These are phyloP conservation scores for Anoura caudifer DNA, from an alignment of 2,113 vertebrate species.

Conservation along the genomic window DNA sequence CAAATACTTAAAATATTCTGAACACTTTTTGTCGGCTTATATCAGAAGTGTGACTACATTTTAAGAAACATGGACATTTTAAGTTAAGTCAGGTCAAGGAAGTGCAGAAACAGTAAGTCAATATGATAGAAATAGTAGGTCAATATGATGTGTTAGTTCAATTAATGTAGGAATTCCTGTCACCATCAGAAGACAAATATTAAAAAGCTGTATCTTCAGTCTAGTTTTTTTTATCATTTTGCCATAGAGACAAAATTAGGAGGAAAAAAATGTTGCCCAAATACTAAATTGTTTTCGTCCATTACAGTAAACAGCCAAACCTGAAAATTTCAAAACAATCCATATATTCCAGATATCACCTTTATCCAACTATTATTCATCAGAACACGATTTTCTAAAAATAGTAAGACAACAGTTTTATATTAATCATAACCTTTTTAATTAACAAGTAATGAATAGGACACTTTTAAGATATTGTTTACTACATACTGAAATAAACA, in stretches of 20 bases:
- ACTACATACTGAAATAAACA: slow-evolving; percentile 75
- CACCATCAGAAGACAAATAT: slow-evolving; percentile 49
- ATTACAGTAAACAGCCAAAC: slow-evolving; percentile 46
- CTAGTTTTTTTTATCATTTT: slow-evolving; percentile 47
- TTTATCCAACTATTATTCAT: slow-evolving; percentile 54
- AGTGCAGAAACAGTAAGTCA: slow-evolving; percentile 59
- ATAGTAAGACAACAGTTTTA: slow-evolving; percentile 76
- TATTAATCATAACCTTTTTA: slow-evolving; percentile 77
- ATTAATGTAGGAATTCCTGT: slow-evolving; percentile 65
- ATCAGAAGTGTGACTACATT: slow-evolving; percentile 60
- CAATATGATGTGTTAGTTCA: slow-evolving; percentile 69
- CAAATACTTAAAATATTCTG: slow-evolving; percentile 63
- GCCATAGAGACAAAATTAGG: slow-evolving; percentile 30
- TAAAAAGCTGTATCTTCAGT: slow-evolving; percentile 42
- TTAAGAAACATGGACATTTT: slow-evolving; percentile 59
- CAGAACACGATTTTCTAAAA: slow-evolving; percentile 69
- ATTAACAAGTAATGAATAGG: slow-evolving; percentile 71
- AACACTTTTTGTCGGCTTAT: slow-evolving; percentile 61
- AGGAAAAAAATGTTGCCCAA: slow-evolving; percentile 18
- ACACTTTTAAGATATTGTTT: slow-evolving; percentile 74
- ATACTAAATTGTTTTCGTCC: slow-evolving; percentile 42
- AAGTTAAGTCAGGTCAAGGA: slow-evolving; percentile 53
- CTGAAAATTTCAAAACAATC: slow-evolving; percentile 51
- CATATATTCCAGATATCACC: slow-evolving; percentile 51
- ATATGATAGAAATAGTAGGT: slow-evolving; percentile 48